Conservation (phyloP, 2,113 vertebrate species). For the Acrocephalus kingi region DNA sequence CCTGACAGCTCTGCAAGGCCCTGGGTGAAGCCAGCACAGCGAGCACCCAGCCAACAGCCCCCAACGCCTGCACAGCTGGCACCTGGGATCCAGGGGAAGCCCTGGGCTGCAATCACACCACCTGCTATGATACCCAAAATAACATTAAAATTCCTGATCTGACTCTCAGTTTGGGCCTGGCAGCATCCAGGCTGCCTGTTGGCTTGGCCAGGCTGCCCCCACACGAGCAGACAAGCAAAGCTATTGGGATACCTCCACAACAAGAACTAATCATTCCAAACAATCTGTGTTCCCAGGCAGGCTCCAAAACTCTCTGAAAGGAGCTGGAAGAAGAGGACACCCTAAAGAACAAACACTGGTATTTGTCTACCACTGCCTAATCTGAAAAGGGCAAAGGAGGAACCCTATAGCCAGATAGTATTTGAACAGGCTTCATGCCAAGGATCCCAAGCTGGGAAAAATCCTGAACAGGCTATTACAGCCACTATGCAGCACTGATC, state of each 20-base stretch:
- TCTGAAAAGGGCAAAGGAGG: not conserved
- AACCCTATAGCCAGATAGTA: not conserved
- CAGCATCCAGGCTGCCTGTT: not conserved
- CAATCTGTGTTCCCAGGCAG: not conserved
- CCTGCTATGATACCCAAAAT: not conserved
- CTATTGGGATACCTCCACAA: not conserved
- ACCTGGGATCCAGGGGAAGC: not conserved
- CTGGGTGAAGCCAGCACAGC: not conserved
- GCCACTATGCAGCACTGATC: not conserved
- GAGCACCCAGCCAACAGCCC: not conserved
- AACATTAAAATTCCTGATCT: not conserved
- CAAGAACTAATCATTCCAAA: not conserved
- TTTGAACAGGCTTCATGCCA: not conserved
- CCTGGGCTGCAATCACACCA: not conserved
- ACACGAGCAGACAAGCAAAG: accelerated
- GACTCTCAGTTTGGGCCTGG: not conserved
- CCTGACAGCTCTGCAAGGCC: not conserved
- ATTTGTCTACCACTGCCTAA: not conserved
- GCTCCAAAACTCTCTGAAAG: not conserved
- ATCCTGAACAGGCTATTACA: not conserved
- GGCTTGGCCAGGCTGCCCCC: not conserved
- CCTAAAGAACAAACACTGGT: not conserved
- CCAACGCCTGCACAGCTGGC: not conserved
- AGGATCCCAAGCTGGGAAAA: not conserved
- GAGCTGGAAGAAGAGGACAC: not conserved